Percentiles rank a stretch among this genome's conserved stretches.
Evolutionary conservation across 1,140 invertebrate species (phyloP).

Genomic region (Pinna nobilis): DNA sequence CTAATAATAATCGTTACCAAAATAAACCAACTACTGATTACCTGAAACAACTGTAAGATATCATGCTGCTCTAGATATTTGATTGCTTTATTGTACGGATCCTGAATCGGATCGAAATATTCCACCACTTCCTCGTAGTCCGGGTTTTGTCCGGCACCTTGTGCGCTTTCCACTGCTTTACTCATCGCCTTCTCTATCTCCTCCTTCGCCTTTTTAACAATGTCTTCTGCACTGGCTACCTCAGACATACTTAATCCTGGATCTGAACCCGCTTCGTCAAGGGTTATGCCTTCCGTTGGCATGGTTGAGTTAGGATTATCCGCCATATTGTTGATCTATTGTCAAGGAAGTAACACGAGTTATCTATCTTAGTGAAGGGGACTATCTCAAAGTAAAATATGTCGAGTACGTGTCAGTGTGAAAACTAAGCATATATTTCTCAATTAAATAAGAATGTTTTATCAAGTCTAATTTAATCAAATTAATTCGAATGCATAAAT

Average conservation of each 20-base stretch:
- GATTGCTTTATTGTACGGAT: conserved; percentile 68
- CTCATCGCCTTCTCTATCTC: conserved; percentile 29
- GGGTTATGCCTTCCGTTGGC: conserved; percentile 5
- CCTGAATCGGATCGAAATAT: conserved; percentile 59
- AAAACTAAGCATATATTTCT: too few species aligned
- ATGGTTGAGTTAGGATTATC: conserved; percentile 7
- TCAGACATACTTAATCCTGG: neutral
- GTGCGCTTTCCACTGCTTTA: neutral
- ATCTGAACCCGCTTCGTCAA: conserved; percentile 6
- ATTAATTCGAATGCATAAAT: too few species aligned
- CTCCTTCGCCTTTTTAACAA: conserved; percentile 12
- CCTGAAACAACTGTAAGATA: conserved; percentile 70
- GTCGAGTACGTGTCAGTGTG: too few species aligned
- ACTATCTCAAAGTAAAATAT: too few species aligned
- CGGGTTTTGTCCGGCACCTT: neutral
- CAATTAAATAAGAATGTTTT: too few species aligned
- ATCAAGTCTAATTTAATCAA: too few species aligned
- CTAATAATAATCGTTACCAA: neutral
- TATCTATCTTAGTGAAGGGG: too few species aligned
- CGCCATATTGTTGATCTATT: conserved; percentile 30
- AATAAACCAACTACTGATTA: conserved; percentile 21
- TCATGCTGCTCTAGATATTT: conserved; percentile 68
- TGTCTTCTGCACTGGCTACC: conserved; percentile 10
- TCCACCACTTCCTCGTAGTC: conserved; percentile 21
- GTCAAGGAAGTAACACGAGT: conserved; percentile 25